Evolutionary conservation across 92 coral and sea anemone genomes (phyloP).

Genomic region (Epizoanthus ramosus): DNA sequence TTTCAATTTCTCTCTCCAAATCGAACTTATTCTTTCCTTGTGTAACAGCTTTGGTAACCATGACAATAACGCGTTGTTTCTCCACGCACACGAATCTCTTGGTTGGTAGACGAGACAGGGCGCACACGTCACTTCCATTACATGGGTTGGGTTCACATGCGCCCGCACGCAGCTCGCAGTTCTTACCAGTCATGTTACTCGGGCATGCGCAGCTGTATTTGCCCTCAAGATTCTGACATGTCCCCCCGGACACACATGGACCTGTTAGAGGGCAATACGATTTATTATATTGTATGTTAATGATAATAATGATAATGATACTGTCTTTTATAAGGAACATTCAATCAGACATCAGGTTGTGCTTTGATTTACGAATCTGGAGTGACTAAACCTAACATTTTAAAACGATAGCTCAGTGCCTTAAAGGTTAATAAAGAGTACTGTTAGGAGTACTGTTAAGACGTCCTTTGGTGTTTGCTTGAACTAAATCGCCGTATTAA

Average conservation of each 20-base stretch:
- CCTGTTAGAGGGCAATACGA: background rate
- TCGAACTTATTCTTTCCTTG: constrained; percentile 8
- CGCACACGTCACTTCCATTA: background rate
- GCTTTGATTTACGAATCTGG: too few relatives aligned
- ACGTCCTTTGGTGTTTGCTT: too few relatives aligned
- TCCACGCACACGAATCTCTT: constrained; percentile 7
- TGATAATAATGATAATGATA: too few relatives aligned
- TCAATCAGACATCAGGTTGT: too few relatives aligned
- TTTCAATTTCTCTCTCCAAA: constrained; percentile 23
- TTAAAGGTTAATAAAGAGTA: too few relatives aligned
- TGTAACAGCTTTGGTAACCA: background rate
- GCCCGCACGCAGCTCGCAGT: constrained; percentile 14
- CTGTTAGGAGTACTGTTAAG: too few relatives aligned
- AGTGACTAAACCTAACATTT: too few relatives aligned
- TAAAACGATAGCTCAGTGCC: too few relatives aligned
- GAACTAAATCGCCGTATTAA: too few relatives aligned
- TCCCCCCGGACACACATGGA: constrained; percentile 31
- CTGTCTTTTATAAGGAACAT: too few relatives aligned
- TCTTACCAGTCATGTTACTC: constrained; percentile 8
- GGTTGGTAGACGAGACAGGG: background rate
- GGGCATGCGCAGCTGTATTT: constrained; percentile 31
- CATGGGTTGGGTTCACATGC: constrained; percentile 6
- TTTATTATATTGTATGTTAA: too few relatives aligned
- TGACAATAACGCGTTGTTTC: constrained; percentile 23
- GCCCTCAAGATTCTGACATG: constrained; percentile 8